Conservation (phyloP, 2,888 invertebrate species). For the Zaprionus lineosus region DNA sequence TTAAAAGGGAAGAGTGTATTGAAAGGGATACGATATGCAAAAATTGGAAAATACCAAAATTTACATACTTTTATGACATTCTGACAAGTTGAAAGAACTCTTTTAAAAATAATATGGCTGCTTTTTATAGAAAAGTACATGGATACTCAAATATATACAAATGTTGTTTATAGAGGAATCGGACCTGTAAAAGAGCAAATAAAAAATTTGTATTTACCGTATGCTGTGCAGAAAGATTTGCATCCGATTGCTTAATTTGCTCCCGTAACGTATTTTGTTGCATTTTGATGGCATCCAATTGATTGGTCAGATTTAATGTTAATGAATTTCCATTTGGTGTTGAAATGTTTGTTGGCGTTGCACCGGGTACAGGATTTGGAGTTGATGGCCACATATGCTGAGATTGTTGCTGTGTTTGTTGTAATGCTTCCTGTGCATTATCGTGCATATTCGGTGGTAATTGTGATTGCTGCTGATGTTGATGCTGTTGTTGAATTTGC, state of each 20-base stretch:
- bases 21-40: too few relatives aligned
- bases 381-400: constrained; percentile 59
- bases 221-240: constrained; percentile 97
- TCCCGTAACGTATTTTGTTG: constrained; percentile 93
- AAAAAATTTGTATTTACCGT: constrained; percentile 85
- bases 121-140: too few relatives aligned
- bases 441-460: constrained; percentile 31
- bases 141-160: constrained; percentile 25
- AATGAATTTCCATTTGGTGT: constrained; percentile 57
- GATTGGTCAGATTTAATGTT: constrained; percentile 79
- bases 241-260: constrained; percentile 97
- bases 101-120: constrained; percentile 34
- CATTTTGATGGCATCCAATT: constrained; percentile 86
- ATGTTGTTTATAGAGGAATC: constrained; percentile 11
- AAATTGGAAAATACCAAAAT: too few relatives aligned
- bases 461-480: constrained; percentile 57
- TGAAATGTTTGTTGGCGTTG: constrained; percentile 14
- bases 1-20: too few relatives aligned
- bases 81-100: too few relatives aligned
- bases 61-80: too few relatives aligned
- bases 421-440: constrained; percentile 43
- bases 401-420: constrained; percentile 54
- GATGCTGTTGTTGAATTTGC: too few relatives aligned
- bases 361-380: constrained; percentile 13
- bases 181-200: constrained; percentile 39